Percentiles rank a stretch among this genome's conserved stretches.
phyloP scores from a whole-genome alignment of 2,797 vertebrate genomes.

The Siniperca obscura region DNA sequence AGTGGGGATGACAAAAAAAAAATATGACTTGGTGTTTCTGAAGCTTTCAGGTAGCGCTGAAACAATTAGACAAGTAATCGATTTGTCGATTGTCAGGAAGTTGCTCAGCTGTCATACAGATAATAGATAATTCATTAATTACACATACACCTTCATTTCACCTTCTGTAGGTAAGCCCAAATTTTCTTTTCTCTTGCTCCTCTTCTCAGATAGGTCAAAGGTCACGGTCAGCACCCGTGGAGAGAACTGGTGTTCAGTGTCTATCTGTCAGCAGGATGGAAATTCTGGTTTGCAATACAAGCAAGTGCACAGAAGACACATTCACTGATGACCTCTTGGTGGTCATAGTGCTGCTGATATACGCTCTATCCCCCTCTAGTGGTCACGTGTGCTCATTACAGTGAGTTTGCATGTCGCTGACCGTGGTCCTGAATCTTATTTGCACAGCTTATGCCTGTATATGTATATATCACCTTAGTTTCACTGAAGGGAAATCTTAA shows the following conservation, averaged over 20 bases:
- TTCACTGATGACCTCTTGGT: not conserved
- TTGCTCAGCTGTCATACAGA: no score
- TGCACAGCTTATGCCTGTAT: not conserved
- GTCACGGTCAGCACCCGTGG: not conserved
- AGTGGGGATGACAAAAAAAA: not conserved
- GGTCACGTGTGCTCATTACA: constrained; percentile 21
- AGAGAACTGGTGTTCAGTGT: not conserved
- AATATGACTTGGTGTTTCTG: no score
- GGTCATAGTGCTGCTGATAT: not conserved
- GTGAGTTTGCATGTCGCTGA: constrained; percentile 34
- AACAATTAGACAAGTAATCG: no score
- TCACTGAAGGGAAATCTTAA: not conserved
- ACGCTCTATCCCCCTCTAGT: constrained; percentile 35
- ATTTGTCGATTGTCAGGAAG: no score
- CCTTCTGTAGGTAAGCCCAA: not conserved
- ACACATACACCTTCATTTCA: not conserved
- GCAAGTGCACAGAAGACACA: not conserved
- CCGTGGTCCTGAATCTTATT: constrained; percentile 64
- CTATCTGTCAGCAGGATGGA: not conserved
- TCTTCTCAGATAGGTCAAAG: not conserved
- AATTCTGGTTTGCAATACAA: not conserved
- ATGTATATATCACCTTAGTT: not conserved
- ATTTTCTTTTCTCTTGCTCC: not conserved
- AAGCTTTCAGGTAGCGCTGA: no score
- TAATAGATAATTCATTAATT: no score